A percentile compares a stretch with the other conserved stretches of the same genome.
phyloP scores from a whole-genome alignment of 1,140 invertebrate genomes.

The Antheraea pernyi region DNA sequence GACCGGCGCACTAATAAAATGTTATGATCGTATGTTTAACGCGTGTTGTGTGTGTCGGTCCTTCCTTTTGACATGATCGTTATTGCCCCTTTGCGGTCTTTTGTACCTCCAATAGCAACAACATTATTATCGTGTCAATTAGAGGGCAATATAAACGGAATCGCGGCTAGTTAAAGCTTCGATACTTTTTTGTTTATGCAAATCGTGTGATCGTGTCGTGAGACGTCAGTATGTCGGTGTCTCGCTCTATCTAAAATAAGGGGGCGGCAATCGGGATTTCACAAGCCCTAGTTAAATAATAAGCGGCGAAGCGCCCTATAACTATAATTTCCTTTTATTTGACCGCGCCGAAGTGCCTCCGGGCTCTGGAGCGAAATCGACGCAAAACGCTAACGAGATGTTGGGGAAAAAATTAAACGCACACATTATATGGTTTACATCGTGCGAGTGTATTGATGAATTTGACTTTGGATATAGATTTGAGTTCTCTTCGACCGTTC shows the following conservation, averaged over 20 bases:
- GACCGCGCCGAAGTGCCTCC: slow-evolving; percentile 58
- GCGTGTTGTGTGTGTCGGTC: slow-evolving; percentile 72
- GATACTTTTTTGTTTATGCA: slow-evolving; percentile 45
- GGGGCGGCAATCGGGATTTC: slow-evolving; percentile 63
- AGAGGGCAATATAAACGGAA: slow-evolving; percentile 59
- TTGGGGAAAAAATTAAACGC: slow-evolving; percentile 52
- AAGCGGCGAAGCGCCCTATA: slow-evolving; percentile 68
- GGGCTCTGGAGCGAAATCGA: slow-evolving; percentile 55
- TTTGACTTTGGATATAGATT: slow-evolving; percentile 29
- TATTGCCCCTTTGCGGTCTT: slow-evolving; percentile 74
- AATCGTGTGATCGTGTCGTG: slow-evolving; percentile 39
- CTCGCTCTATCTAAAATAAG: slow-evolving; percentile 39
- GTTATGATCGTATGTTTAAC: slow-evolving; percentile 79
- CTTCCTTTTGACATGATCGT: slow-evolving; percentile 77
- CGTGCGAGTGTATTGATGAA: slow-evolving; percentile 42
- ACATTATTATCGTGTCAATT: slow-evolving; percentile 76
- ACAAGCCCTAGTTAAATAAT: slow-evolving; percentile 75
- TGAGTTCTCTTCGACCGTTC: slow-evolving; percentile 24
- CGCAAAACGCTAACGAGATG: slow-evolving; percentile 68
- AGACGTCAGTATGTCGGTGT: slow-evolving; percentile 23
- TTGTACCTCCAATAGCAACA: slow-evolving; percentile 61
- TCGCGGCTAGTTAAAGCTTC: slow-evolving; percentile 50
- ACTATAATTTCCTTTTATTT: slow-evolving; percentile 74
- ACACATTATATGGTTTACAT: slow-evolving; percentile 42
- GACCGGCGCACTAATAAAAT: slow-evolving; percentile 78